phyloP scores from a whole-genome alignment of 2,113 vertebrate species.

The Columba livia region DNA sequence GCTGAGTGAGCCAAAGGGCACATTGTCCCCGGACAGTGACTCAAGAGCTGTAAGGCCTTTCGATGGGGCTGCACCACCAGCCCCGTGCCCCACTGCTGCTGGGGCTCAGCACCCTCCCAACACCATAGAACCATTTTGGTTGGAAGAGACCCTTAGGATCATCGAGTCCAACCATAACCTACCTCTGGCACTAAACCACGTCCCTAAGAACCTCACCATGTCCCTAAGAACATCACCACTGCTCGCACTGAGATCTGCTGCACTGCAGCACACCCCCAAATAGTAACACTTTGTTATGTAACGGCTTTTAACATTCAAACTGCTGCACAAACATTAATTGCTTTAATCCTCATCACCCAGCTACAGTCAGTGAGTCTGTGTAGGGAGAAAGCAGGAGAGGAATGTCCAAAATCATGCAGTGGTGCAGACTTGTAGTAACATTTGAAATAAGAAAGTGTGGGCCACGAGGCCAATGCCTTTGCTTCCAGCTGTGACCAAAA shows the following conservation, averaged over 20 bases:
- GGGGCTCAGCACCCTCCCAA: not conserved
- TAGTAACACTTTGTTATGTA: slow-evolving; percentile 43
- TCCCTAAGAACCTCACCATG: no score
- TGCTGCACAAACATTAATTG: not conserved
- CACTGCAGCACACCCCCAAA: slow-evolving; percentile 55
- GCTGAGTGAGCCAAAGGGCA: not conserved
- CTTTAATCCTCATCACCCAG: slow-evolving; percentile 31
- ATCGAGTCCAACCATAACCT: no score
- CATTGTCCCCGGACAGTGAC: not conserved
- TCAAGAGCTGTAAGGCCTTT: not conserved
- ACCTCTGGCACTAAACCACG: no score
- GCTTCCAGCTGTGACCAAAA: not conserved
- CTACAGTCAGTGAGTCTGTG: not conserved
- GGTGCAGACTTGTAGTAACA: not conserved
- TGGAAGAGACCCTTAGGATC: no score
- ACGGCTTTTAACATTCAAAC: slow-evolving; percentile 5
- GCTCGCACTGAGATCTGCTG: not conserved
- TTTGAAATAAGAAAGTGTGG: not conserved
- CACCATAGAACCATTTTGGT: no score
- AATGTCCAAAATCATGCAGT: not conserved
- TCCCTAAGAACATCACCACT: not conserved
- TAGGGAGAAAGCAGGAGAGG: not conserved
- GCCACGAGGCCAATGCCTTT: not conserved
- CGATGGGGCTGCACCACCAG: rapidly evolving
- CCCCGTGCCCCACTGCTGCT: rapidly evolving